Base-by-base conservation (phyloP, 2,113 vertebrate genomes). In the Salvator merianae region DNA sequence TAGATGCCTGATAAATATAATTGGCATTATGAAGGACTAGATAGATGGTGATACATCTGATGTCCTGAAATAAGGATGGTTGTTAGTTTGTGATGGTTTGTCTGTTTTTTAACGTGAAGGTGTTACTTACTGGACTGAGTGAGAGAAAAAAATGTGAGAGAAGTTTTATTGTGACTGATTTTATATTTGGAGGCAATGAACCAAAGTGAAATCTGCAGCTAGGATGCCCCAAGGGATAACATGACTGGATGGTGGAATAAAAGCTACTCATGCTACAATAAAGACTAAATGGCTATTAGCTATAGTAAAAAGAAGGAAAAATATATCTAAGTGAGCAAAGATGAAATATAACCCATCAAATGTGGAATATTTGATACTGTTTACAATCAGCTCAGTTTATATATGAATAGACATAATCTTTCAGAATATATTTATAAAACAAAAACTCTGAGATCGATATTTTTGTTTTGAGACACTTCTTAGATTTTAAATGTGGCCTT, bases 401-500 rank as follows among this genome's bases (percentile, higher is more conserved):
- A 0, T 36, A 22, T 34, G 53, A 59, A 7, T 74, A 78, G 86
- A 82, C 74, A 63, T 77, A 84, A 72, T 34, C 77, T 36, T 80
- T 87, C 79, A 84, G 81, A 47, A 59, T 68, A 55, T 36, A 30
- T 88, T 84, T 87, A 8, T 53, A 89, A 84, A 24, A 74, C 83
- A 85, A 85, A 74, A 89, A 32, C 84, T 88, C 85, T 68, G 30
- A 90, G 81, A 28, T 36, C 76, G 18, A 13, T 38, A 24, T 68
- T 71, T 65, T 90, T 91, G 91, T 89, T 87, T 88, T 82, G 80
- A 89, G 83, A 90, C 84, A 91, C 86, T 86, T 88, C 2, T 50
- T 32, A 36, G 72, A 76, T 88, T 93, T 88, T 79, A 68, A 75
- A 87, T 77, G 78, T 75, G 82, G 84, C 90, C 87, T 88, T 86